Evolutionary conservation across 1,140 invertebrate species (phyloP).

Genomic region (Tribolium castaneum): DNA sequence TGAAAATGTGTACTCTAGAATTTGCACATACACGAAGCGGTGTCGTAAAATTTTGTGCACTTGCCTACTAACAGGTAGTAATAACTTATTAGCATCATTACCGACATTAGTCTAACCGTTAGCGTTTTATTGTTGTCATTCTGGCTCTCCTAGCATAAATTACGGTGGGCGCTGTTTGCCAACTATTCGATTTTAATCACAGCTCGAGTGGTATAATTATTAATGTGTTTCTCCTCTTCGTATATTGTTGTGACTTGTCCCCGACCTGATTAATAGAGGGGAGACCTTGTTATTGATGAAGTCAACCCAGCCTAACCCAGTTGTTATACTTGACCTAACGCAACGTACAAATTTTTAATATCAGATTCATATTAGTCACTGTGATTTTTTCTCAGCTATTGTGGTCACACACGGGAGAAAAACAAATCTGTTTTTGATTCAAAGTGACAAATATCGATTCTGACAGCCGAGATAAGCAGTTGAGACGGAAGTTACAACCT

Average conservation of each 20-base stretch:
- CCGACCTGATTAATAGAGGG: constrained; percentile 29
- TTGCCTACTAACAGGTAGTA: background rate
- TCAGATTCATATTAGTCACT: background rate
- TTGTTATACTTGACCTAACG: constrained; percentile 40
- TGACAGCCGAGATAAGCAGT: background rate
- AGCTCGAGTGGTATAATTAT: constrained; percentile 9
- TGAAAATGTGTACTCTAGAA: background rate
- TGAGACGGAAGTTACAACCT: background rate
- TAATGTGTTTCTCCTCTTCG: constrained; percentile 15
- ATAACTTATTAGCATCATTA: constrained; percentile 8
- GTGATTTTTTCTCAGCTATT: background rate
- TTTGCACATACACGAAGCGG: background rate
- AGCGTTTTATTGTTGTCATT: constrained; percentile 7
- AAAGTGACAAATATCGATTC: background rate
- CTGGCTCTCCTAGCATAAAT: constrained; percentile 4
- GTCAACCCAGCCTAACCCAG: constrained; percentile 37
- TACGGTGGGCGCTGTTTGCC: background rate
- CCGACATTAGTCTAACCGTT: background rate
- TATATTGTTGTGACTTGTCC: constrained; percentile 36
- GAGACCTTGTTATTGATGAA: constrained; percentile 39
- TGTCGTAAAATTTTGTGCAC: background rate
- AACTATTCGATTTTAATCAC: constrained; percentile 3
- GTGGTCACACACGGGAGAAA: background rate
- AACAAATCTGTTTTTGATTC: background rate
- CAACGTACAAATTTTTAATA: constrained; percentile 22